Conservation (phyloP, 2,113 vertebrate species). For the Ia io region DNA sequence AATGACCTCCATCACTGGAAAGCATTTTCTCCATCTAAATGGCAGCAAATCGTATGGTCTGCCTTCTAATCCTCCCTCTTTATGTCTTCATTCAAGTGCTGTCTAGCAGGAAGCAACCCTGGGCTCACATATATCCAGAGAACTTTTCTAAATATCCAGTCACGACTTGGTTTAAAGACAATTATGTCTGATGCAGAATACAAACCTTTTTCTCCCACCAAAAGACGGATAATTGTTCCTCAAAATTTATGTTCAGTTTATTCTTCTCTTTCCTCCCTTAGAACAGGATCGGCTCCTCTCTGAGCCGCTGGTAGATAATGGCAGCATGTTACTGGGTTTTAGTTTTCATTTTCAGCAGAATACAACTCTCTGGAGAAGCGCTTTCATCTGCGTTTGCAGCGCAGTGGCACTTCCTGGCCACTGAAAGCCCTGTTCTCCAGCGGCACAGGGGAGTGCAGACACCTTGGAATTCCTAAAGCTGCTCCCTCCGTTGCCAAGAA, state of each 20-base stretch:
- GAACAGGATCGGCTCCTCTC: background rate
- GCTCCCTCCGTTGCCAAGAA: background rate
- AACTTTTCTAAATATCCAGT: background rate
- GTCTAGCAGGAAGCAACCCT: background rate
- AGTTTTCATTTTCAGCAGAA: conserved; percentile 20
- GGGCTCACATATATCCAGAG: background rate
- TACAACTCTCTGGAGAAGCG: background rate
- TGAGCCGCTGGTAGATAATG: background rate
- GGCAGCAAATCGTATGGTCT: background rate
- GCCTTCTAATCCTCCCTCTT: background rate
- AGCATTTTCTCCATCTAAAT: background rate
- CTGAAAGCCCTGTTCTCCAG: background rate
- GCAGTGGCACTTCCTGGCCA: background rate
- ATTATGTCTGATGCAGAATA: background rate
- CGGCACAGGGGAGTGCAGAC: background rate
- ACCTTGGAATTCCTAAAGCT: conserved; percentile 28
- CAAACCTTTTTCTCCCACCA: background rate
- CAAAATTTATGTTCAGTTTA: background rate
- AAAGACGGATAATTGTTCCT: background rate
- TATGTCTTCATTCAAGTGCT: background rate
- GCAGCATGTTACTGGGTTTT: background rate
- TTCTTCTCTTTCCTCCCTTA: background rate
- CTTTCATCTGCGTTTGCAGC: background rate
- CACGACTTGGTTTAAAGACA: background rate
- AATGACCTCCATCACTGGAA: background rate